Base-by-base conservation (phyloP, 2,113 vertebrate species). In the Aphyosemion australe region DNA sequence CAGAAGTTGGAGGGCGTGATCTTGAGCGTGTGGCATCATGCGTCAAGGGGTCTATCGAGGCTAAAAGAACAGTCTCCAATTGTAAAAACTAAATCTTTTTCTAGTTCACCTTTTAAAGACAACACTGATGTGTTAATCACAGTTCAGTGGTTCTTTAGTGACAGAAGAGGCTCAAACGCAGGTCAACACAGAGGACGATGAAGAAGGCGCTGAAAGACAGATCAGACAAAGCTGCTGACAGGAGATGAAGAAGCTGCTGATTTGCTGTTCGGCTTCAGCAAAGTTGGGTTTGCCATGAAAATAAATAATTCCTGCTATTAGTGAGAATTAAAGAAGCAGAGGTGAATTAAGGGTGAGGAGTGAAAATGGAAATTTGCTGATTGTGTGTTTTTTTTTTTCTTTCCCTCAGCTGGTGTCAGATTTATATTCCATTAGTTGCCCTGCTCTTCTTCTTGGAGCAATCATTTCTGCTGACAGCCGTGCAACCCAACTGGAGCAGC, bases 401-500 rank as follows among this genome's bases (percentile, higher is more conserved):
- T n/a, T n/a, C n/a, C n/a, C n/a, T 47, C 8, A 41, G 10, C 26
- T 43, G 20, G 6, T 6, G 13, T 69, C 42, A 20, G 16, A 51
- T 42, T 55, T 26, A 64, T 47, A 12, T 43, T 37, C n/a, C 10
- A 18, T n/a, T 63, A 47, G 18, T 26, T 56, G 18, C 21, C 13
- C 26, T 51, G 47, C 37, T 59, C 65, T 64, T 18, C 15, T 34
- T 67, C 42, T 73, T 39, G 39, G 7, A 50, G 20, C 32, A 52
- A 39, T 42, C 10, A 32, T 16, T 42, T 58, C 21, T 52, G 9
- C 1, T 70, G 64, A 64, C 70, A 55, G 49, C 42, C 54, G 58
- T 50, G 54, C 67, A 26, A 63, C 64, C 71, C 64, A 37, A 2
- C 15, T 69, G 54, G 51, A 86, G 43, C 76, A 78, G 68, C 76